A percentile compares a stretch with the other conserved stretches of the same genome.
phyloP scores from a whole-genome alignment of 2,888 invertebrate genomes.

The Ypsolopha scabrella region DNA sequence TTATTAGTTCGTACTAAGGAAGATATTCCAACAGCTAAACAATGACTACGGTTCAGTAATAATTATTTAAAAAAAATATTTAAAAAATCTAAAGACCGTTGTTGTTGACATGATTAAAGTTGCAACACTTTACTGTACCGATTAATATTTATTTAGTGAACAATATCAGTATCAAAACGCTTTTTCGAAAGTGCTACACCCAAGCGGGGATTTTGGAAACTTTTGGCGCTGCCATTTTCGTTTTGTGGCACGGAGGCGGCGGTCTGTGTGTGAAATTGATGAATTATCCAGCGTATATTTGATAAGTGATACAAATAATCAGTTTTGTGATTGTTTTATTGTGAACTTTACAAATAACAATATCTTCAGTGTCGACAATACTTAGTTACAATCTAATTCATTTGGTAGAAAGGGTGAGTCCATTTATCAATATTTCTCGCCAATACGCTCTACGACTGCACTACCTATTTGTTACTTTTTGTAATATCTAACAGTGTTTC shows the following conservation, averaged over 20 bases:
- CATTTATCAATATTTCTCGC: slow-evolving; percentile 38
- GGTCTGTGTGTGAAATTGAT: slow-evolving; percentile 40
- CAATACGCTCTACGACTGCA: slow-evolving; percentile 19
- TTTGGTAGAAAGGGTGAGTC: slow-evolving; percentile 60
- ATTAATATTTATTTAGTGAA: no score
- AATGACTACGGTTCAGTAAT: no score
- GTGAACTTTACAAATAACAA: slow-evolving; percentile 24
- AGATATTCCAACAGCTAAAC: no score
- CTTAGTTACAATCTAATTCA: slow-evolving; percentile 48
- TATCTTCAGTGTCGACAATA: slow-evolving; percentile 28
- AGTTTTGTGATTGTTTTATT: slow-evolving; percentile 26
- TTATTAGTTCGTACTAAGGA: no score
- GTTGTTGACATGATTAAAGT: no score
- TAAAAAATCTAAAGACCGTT: no score
- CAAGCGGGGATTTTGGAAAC: slow-evolving; percentile 12
- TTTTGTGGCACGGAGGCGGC: slow-evolving; percentile 65
- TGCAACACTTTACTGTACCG: no score
- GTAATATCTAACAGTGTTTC: background rate
- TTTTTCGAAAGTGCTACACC: slow-evolving; percentile 2
- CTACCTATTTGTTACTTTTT: background rate
- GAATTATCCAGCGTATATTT: slow-evolving; percentile 30
- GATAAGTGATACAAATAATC: slow-evolving; percentile 29
- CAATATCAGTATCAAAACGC: background rate
- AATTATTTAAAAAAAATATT: no score
- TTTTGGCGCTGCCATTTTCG: slow-evolving; percentile 67